These are phyloP conservation scores for Papilio machaon DNA, from an alignment of 1,140 invertebrate species.

Conservation along the genomic window DNA sequence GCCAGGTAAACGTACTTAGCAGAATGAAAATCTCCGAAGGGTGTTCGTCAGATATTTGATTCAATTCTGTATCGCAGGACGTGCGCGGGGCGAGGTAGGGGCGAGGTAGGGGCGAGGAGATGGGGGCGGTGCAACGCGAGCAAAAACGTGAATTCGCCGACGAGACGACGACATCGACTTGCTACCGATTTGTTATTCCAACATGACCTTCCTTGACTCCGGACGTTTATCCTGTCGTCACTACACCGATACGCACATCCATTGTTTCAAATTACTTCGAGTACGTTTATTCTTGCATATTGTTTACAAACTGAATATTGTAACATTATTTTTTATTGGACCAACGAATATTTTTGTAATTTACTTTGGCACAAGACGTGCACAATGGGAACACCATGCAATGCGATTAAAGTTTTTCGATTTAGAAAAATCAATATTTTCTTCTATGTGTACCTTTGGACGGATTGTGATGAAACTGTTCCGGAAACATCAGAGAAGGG, in stretches of 20 bases:
- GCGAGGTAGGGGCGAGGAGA: constrained; percentile 23
- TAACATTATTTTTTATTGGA: not conserved
- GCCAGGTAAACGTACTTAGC: constrained; percentile 42
- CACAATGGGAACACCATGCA: not conserved
- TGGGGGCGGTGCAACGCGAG: constrained; percentile 41
- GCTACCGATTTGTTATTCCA: constrained; percentile 63
- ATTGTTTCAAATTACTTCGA: not conserved
- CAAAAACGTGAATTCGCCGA: constrained; percentile 49
- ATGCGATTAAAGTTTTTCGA: not conserved
- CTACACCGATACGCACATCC: constrained; percentile 3
- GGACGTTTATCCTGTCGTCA: constrained; percentile 46
- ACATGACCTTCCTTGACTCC: constrained; percentile 66
- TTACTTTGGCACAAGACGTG: not conserved
- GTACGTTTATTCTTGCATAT: not conserved
- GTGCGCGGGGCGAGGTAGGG: constrained; percentile 21
- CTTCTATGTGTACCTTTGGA: too few relatives aligned
- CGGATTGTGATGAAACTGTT: too few relatives aligned
- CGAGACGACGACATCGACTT: constrained; percentile 38
- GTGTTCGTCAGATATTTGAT: constrained; percentile 25
- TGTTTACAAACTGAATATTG: not conserved
- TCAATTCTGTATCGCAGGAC: constrained; percentile 1
- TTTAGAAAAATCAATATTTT: constrained; percentile 49
- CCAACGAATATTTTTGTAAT: not conserved
- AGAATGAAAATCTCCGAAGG: constrained; percentile 27
- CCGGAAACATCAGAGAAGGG: too few relatives aligned